Evolutionary conservation across 2,113 vertebrate species (phyloP).

Genomic region (Oryzias curvinotus): DNA sequence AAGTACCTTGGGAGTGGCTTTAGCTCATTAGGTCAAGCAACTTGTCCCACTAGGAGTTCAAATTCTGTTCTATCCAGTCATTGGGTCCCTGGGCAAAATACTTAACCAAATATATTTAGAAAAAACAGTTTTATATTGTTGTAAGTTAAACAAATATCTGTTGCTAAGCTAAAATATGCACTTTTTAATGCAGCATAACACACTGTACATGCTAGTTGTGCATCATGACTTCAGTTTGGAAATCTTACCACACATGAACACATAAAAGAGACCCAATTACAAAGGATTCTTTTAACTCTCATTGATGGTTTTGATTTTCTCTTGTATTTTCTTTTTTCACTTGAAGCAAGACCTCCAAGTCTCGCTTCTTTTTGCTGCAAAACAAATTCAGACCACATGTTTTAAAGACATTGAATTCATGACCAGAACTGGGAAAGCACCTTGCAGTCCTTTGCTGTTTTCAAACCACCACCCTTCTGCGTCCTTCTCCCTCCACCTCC

Average conservation of each 20-base stretch:
- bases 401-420: constrained; percentile 63
- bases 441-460: constrained; percentile 30
- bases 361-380: constrained; percentile 40
- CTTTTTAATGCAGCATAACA: no score
- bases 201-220: no score
- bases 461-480: constrained; percentile 12
- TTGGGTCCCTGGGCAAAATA: no score
- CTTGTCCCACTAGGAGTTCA: no score
- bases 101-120: no score
- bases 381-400: constrained; percentile 71
- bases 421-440: constrained; percentile 69
- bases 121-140: no score
- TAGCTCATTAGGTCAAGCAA: no score
- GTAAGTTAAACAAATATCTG: no score
- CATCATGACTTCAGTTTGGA: no score
- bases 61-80: no score
- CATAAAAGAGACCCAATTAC: constrained; percentile 3
- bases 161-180: no score
- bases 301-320: constrained; percentile 38
- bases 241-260: constrained; percentile 1
- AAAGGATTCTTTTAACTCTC: constrained; percentile 10
- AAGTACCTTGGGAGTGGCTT: no score
- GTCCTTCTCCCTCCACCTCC: constrained; percentile 3
- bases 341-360: constrained; percentile 35
- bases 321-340: constrained; percentile 32